Base-by-base conservation (phyloP, 1,140 invertebrate species). In the Cyphomyrmex costatus region DNA sequence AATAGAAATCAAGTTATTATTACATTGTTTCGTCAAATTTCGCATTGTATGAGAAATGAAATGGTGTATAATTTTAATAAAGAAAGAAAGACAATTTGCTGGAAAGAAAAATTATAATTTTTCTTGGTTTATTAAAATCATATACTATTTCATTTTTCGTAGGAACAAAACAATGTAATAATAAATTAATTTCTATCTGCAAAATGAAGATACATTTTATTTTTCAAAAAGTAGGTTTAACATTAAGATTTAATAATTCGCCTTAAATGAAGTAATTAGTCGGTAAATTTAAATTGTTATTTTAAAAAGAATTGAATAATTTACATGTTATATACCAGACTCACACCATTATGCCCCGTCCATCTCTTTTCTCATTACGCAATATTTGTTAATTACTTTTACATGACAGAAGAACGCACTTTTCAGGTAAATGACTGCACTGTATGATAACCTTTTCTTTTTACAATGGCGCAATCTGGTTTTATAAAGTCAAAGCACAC, bases 381-480 rank as follows among this genome's bases (percentile, higher is more conserved):
- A 53, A 87, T 84, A 87, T 87, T 82, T 63, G 78, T 90, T 89
- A 90, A 90, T 90, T 87, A 79, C 73, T 84, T 71, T 33, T 61
- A 89, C 30, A 68, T 6, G 19, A 58, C 21, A 53, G 6, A 36
- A 83, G 68, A 33, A 36, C 46, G 21, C 30, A 74, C 58, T 63
- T 61, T 51, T 71, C 51, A 73, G 19, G 65, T 71, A 82, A 82
- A 82, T 33, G 78, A 36, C 36, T 46, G n/a, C 14, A n/a, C 61
- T 53, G 8, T 51, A 42, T 24, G n/a, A 56, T 1, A 2, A 19
- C 19, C 24, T 83, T 73, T 73, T 56, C 30, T 56, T 83, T 83
- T 73, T 74, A 74, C 46, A 82, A 73, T 42, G 16, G 12, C 51
- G 33, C 5, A 12, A 1, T 2, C 24, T 14, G 53, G 53, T 58